Evolutionary conservation across 2,888 invertebrate genomes (phyloP).

Genomic region (Hirtodrosophila cameraria): DNA sequence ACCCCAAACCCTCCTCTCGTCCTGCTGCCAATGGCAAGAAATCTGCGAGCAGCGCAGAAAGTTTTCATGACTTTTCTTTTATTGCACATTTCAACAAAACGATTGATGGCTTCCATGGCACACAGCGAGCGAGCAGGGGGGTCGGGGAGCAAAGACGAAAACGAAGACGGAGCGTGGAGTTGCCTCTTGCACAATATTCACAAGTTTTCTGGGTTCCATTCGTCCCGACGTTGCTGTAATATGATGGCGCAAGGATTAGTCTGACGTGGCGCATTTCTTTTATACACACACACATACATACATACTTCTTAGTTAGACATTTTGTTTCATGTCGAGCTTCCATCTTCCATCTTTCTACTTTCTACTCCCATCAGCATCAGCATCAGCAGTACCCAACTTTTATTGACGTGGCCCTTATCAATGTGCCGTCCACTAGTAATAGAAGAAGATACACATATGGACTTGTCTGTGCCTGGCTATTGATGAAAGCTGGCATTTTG

Average conservation of each 20-base stretch:
- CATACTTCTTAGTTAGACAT: conserved; percentile 67
- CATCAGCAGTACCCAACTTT: no score
- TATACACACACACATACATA: conserved; percentile 2
- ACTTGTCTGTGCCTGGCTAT: conserved; percentile 22
- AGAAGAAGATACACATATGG: conserved; percentile 44
- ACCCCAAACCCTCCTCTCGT: conserved; percentile 1
- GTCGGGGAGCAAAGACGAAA: neutral
- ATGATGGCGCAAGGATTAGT: conserved; percentile 82
- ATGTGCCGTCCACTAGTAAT: conserved; percentile 39
- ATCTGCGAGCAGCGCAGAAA: conserved; percentile 79
- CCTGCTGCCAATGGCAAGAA: conserved; percentile 41
- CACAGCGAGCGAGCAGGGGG: conserved; percentile 29
- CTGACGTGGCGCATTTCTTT: conserved; percentile 76
- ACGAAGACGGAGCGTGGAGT: conserved; percentile 20
- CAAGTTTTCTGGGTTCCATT: conserved; percentile 71
- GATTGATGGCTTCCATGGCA: conserved; percentile 83
- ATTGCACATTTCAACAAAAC: conserved; percentile 83
- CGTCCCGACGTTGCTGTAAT: conserved; percentile 64
- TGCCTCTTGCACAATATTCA: conserved; percentile 69
- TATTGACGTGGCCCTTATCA: conserved; percentile 57
- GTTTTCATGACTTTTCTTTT: conserved; percentile 82
- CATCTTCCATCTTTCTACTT: conserved; percentile 5
- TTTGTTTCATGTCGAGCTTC: conserved; percentile 69
- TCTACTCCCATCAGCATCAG: no score
- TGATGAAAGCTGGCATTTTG: conserved; percentile 3